Evolutionary conservation across 2,113 vertebrate genomes (phyloP), one percentile per base, ranked within the genome.

Genomic region (Montifringilla adamsi): DNA sequence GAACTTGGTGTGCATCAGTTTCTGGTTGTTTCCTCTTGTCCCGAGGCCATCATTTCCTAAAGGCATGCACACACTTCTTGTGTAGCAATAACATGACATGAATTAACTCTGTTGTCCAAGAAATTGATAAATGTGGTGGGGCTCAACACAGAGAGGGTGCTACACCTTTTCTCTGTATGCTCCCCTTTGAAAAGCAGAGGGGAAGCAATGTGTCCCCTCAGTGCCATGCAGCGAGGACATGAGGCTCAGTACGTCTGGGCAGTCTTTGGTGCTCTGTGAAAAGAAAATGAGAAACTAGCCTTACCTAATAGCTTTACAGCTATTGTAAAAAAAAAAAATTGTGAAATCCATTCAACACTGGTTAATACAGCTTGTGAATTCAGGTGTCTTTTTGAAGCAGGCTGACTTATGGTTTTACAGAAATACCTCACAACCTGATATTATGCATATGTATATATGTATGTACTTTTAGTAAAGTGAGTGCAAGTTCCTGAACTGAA

Each of bases 381-480:
- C 12, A 1, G 22, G 8, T 67, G 4, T 60, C 16, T 55, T 55
- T 77, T 50, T 63, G 46, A 82, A 63, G 59, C 18, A 35, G 21
- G 11, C 44, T 39, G 31, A 15, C 6, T 44, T 62, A 13, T 0
- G 4, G 5, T 59, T 24, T n/a, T 68, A 9, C 2, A 49, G 58
- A 67, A 67, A 13, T 44, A 53, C 3, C 26, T 49, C 13, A 14
- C 31, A 41, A 49, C 5, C 18, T 28, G 31, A 17, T 67, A 11
- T 7, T 49, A 3, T 39, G 4, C 27, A 24, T 31, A 1, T 2
- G 5, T 28, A 4, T 13, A 0, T 37, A 3, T 14, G 0, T 43
- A 3, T 14, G 5, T 35, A 4, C 19, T 66, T 69, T 24, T 26
- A 41, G 6, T 49, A 39, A 75, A 62, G 26, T 0, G 7, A 41